Evolutionary conservation across 2,797 vertebrate genomes (phyloP), one percentile per base, ranked within the genome.

Genomic region (Phyllotis vaccarum): DNA sequence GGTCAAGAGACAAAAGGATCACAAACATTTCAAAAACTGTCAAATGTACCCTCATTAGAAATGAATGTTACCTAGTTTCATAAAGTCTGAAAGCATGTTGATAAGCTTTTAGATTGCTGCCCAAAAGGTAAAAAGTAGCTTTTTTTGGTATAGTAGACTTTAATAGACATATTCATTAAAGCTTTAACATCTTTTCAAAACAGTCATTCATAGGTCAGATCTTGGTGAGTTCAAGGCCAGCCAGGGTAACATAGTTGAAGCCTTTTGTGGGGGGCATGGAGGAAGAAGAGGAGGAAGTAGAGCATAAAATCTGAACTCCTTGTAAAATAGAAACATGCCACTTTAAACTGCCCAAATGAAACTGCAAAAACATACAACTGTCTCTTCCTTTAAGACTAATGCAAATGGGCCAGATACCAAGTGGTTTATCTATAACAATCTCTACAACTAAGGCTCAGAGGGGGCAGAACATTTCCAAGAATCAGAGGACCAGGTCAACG

Each of bases 1-100:
- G 94, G 96, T 92, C 87, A 95, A 93, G 93, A 74, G 70, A 96
- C 81, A 81, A 95, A 95, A 91, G 37, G 16, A 86, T 31, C 34
- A 66, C 14, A 46, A 93, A 52, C 85, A 91, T 86, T 93, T 89
- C 54, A 93, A 86, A 85, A 95, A 89, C 1, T 70, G 54, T 27
- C 40, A 90, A 74, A 80, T 43, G 7, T 11, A 96, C 8, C 40
- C 31, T 91, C 43, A 40, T 9, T 86, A 43, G 37, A 95, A 95
- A 82, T 78, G 27, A 11, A 37, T 46, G 52, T 29, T 46, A 88
- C 49, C 31, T 37, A 82, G 19, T 78, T 92, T 86, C 74, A 93
- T 80, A 82, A 86, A 89, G 34, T 27, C 22, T 93, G 74, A 86
- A 80, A 81, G 46, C n/a, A 78, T 43, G 3, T 34, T 91, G 75